These are phyloP conservation scores for Toxotes jaculatrix DNA, from an alignment of 2,113 vertebrate genomes.

Conservation along the genomic window DNA sequence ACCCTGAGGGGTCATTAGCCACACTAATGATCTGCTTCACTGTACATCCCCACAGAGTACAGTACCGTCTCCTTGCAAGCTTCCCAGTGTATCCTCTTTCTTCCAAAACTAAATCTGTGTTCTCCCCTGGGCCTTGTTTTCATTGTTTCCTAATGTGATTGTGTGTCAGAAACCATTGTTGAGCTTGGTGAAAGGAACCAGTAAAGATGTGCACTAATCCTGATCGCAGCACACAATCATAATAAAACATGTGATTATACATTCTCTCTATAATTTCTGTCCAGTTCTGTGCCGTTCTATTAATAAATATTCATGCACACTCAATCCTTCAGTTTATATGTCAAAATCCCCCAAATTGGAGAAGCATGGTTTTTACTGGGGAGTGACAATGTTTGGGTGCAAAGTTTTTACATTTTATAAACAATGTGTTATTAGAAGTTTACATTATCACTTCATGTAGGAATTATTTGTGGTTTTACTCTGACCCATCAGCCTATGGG, in stretches of 20 bases:
- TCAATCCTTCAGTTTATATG: not conserved
- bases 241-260: not conserved
- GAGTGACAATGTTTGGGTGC: not conserved
- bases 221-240: not conserved
- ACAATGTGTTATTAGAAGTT: not conserved
- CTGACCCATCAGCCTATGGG: not conserved
- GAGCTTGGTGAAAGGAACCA: slow-evolving; percentile 7
- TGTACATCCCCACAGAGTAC: slow-evolving; percentile 32
- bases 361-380: not conserved
- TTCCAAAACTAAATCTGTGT: slow-evolving; percentile 36
- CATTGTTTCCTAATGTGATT: slow-evolving; percentile 53
- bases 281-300: not conserved
- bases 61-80: slow-evolving; percentile 1
- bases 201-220: slow-evolving; percentile 13
- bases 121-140: slow-evolving; percentile 31
- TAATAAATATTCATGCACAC: not conserved
- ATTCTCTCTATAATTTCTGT: not conserved
- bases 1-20: slow-evolving; percentile 25
- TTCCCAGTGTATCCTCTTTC: slow-evolving; percentile 77
- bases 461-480: not conserved
- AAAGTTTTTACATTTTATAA: not conserved
- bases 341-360: not conserved
- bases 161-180: slow-evolving; percentile 43
- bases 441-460: not conserved
- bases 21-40: slow-evolving; percentile 18